Conservation (phyloP, 2,888 invertebrate species). For the Rhagophthalmus giganteus region DNA sequence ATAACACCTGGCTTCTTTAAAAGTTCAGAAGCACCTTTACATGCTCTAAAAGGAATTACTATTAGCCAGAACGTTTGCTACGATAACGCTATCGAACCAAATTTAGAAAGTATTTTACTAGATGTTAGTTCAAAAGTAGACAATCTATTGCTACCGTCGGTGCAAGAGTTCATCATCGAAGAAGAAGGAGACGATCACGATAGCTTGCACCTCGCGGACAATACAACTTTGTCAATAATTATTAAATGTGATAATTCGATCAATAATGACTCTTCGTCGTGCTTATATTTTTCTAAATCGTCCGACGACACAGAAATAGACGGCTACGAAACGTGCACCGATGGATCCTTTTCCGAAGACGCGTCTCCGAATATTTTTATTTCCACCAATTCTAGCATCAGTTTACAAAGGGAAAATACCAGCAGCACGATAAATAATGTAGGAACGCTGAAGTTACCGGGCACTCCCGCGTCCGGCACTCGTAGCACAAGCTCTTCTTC, state of each 20-base stretch:
- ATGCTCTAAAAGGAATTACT: not conserved
- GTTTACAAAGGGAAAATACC: not conserved
- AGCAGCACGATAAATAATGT: not conserved
- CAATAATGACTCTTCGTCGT: constrained; percentile 20
- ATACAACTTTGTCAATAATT: constrained; percentile 3
- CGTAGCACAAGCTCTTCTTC: not conserved
- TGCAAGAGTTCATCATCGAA: not conserved
- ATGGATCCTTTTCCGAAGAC: constrained; percentile 61
- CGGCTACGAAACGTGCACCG: constrained; percentile 66
- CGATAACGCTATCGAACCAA: not conserved
- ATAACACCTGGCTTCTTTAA: not conserved
- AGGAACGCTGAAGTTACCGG: not conserved
- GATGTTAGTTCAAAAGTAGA: not conserved
- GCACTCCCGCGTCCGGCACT: not conserved
- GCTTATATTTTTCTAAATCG: constrained; percentile 24
- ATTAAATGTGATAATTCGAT: constrained; percentile 20
- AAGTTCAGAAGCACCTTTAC: not conserved
- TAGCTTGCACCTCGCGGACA: constrained; percentile 1
- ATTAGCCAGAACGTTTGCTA: not conserved
- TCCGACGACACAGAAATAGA: constrained; percentile 45
- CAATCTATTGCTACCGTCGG: not conserved
- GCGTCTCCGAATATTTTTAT: constrained; percentile 12
- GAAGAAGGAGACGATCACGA: not conserved
- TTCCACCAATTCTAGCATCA: not conserved
- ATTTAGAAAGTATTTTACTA: not conserved